Conservation (phyloP, 2,888 invertebrate species). For the Microctonus aethiopoides region DNA sequence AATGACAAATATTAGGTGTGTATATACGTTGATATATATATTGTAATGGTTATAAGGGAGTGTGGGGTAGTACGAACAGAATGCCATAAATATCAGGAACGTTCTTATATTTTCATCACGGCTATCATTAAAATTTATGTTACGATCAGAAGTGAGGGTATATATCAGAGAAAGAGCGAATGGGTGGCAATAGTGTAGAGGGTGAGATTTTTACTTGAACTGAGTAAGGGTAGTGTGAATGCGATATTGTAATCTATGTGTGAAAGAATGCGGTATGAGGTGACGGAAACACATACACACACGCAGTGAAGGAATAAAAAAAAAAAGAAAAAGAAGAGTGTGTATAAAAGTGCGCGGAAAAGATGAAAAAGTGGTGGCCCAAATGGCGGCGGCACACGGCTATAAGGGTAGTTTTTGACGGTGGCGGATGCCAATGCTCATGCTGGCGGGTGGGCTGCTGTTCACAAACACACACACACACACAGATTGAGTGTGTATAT, state of each 20-base stretch:
- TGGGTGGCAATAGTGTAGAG: constrained; percentile 20
- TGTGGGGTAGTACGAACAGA: background rate
- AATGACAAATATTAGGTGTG: constrained; percentile 4
- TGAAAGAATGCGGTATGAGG: constrained; percentile 62
- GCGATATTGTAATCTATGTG: constrained; percentile 67
- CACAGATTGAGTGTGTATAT: background rate
- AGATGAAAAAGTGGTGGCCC: constrained; percentile 63
- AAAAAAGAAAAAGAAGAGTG: background rate
- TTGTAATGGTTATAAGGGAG: background rate
- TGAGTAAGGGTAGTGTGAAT: constrained; percentile 32
- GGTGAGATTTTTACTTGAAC: constrained; percentile 17
- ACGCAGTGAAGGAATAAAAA: background rate
- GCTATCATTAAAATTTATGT: constrained; percentile 67
- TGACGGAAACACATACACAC: background rate
- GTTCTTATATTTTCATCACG: constrained; percentile 67
- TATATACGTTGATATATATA: background rate
- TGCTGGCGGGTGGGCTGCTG: constrained; percentile 23
- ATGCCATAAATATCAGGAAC: background rate
- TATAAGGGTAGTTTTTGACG: constrained; percentile 57
- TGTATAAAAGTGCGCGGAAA: constrained; percentile 45
- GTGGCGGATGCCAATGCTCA: constrained; percentile 34
- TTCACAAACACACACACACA: background rate
- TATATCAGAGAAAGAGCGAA: constrained; percentile 50
- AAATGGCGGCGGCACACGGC: constrained; percentile 53
- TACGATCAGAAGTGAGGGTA: constrained; percentile 64